Evolutionary conservation across 30 jellyfish, hydroid and myxozoan genomes (phyloP).

Genomic region (Rhopilema esculentum): DNA sequence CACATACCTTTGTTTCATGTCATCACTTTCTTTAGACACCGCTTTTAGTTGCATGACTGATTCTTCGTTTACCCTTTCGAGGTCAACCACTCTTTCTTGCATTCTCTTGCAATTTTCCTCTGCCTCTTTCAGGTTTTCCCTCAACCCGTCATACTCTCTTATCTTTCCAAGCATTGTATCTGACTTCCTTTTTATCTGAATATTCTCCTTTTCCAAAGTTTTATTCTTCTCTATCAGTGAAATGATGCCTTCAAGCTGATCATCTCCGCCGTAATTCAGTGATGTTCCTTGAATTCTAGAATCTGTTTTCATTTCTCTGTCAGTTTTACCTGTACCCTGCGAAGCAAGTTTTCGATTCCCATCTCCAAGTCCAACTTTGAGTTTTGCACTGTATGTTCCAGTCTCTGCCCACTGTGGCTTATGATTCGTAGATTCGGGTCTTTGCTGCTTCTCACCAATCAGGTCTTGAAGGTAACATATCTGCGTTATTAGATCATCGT

Average conservation of each 20-base stretch:
- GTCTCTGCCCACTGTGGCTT: neutral
- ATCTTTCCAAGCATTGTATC: neutral
- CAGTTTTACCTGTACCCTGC: neutral
- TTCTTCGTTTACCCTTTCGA: neutral
- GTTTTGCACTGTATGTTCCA: neutral
- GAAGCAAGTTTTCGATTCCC: neutral
- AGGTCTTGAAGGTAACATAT: neutral
- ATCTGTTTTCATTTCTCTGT: neutral
- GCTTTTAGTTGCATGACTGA: neutral
- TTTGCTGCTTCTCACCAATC: neutral
- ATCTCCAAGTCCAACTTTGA: neutral
- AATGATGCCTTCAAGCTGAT: neutral
- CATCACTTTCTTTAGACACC: neutral
- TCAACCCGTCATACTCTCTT: neutral
- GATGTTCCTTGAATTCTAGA: neutral
- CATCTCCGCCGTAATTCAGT: neutral
- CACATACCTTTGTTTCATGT: neutral
- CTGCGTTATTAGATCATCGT: neutral
- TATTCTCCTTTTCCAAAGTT: neutral
- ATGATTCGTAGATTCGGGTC: neutral
- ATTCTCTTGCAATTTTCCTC: neutral
- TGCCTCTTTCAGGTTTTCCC: neutral
- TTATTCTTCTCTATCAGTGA: neutral
- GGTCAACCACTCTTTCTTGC: neutral
- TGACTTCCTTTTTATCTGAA: neutral